Base-by-base conservation (phyloP, 2,113 vertebrate species). In the Pelecanoides urinatrix region DNA sequence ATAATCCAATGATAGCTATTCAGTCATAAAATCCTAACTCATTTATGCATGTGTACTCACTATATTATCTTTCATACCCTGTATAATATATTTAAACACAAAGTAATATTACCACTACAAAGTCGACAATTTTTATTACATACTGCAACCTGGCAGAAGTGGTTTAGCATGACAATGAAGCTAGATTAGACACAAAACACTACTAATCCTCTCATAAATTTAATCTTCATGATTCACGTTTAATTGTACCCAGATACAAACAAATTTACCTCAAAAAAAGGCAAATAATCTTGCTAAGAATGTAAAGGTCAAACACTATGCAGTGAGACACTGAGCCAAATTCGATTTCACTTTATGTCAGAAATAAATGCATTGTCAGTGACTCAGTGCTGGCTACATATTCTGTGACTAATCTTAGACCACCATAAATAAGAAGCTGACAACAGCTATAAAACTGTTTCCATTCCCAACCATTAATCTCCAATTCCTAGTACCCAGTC, bases 391-490 rank as follows among this genome's bases (percentile, higher is more conserved):
- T 99, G 98, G 98, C 98, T 94, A 88, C 93, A 63, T 96, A 95
- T 88, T 98, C 98, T 98, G 98, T 99, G 99, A 99, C 99, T 99
- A 99, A 99, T 98, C 93, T 97, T 96, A 97, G 92, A 93, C 94
- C 88, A 97, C 96, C 98, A 98, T 98, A 98, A 98, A 98, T 98
- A 98, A 98, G 79, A 97, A 98, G 88, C 94, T 97, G 97, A 97
- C 95, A 98, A 97, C 86, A 97, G 96, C 97, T 97, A 97, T 97
- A 97, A 98, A 98, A 97, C 96, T 95, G 76, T 97, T 98, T 97
- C 97, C 96, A 98, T 97, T 97, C 91, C 90, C 85, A 98, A 96
- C 92, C 89, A 92, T 91, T 94, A 97, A 90, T 96, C 74, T 96
- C 88, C 27, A 82, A 8, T 95, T 96, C 82, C 95, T 93, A 90